These are phyloP conservation scores for Chelonoidis abingdonii DNA, from an alignment of 2,113 vertebrate genomes.

Conservation along the genomic window DNA sequence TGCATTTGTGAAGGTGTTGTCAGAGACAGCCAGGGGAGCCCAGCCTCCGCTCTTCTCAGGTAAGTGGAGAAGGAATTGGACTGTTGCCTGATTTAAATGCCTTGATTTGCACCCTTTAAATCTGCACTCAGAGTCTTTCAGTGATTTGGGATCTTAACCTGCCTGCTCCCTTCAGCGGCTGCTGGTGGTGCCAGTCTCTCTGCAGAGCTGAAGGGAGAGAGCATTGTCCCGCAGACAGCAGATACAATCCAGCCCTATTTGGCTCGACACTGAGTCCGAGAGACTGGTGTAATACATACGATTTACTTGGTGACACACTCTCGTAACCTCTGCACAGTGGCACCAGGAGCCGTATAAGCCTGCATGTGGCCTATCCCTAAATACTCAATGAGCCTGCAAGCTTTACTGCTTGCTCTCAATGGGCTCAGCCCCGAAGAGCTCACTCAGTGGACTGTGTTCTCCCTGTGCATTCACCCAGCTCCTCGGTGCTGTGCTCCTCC, in stretches of 20 bases:
- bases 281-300: accelerated
- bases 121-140: neutral
- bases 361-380: neutral
- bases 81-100: neutral
- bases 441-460: accelerated
- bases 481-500: neutral
- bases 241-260: accelerated
- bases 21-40: neutral
- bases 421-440: accelerated
- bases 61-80: neutral
- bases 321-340: accelerated
- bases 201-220: neutral
- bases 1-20: accelerated
- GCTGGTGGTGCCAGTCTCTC: neutral
- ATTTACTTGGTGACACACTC: neutral
- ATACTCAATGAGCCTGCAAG: accelerated
- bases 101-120: neutral
- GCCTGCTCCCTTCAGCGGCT: neutral
- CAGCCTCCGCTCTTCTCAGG: neutral
- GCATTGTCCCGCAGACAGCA: neutral
- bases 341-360: accelerated
- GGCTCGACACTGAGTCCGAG: neutral
- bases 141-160: neutral
- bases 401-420: neutral
- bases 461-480: neutral